Conservation (phyloP, 2,888 invertebrate species). For the Corbicula japonica region DNA sequence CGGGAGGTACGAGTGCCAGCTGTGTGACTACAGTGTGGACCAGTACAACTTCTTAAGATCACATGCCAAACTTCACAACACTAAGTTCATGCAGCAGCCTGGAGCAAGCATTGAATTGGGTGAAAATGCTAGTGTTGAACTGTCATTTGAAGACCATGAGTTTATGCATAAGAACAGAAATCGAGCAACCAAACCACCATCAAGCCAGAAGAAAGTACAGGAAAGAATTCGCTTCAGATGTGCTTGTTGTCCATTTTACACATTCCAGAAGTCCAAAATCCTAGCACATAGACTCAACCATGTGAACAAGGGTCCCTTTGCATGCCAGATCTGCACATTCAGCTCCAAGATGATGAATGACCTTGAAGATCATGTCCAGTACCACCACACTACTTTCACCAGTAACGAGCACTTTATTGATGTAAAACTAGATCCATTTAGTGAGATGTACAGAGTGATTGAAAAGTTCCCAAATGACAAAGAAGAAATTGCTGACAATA, state of each 20-base stretch:
- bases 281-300: constrained; percentile 79
- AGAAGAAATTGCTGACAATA: no score
- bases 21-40: constrained; percentile 76
- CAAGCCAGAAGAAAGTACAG: neutral
- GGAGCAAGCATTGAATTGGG: neutral
- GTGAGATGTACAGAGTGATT: constrained; percentile 67
- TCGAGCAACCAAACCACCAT: neutral
- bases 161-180: neutral
- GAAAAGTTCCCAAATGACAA: constrained; percentile 56
- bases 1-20: constrained; percentile 73
- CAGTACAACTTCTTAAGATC: constrained; percentile 68
- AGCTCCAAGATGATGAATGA: constrained; percentile 74
- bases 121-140: constrained; percentile 22
- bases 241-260: constrained; percentile 76
- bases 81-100: constrained; percentile 17
- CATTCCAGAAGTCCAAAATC: constrained; percentile 75
- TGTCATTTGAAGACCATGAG: constrained; percentile 42
- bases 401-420: constrained; percentile 54
- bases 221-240: constrained; percentile 74
- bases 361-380: constrained; percentile 77
- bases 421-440: constrained; percentile 72
- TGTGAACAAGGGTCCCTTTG: constrained; percentile 72
- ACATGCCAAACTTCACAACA: constrained; percentile 74
- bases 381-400: constrained; percentile 62
- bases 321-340: constrained; percentile 78